These are phyloP conservation scores for Ditylenchus dipsaci DNA, from an alignment of 1,140 invertebrate genomes.

Conservation along the genomic window DNA sequence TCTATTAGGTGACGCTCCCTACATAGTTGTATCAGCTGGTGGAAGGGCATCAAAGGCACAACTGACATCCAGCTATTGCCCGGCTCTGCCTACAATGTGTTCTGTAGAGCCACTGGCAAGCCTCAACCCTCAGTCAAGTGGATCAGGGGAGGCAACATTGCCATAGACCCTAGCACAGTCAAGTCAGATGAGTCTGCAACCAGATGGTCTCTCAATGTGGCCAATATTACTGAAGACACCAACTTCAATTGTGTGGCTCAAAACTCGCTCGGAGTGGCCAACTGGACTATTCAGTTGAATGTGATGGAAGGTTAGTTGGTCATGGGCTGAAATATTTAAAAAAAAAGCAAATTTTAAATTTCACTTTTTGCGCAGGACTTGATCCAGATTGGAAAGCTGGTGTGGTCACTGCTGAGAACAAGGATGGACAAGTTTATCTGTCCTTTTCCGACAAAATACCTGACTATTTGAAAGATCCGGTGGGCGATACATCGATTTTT, in stretches of 20 bases:
- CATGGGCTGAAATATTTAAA: too few relatives aligned
- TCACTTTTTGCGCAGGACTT: constrained; percentile 28
- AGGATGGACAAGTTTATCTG: constrained; percentile 45
- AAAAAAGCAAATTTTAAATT: too few relatives aligned
- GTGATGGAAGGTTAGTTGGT: constrained; percentile 38
- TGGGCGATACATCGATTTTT: constrained; percentile 18
- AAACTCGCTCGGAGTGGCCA: constrained; percentile 55
- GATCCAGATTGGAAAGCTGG: constrained; percentile 43
- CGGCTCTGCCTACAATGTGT: constrained; percentile 53
- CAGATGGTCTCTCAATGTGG: constrained; percentile 49
- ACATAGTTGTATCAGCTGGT: constrained; percentile 54
- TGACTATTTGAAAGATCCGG: constrained; percentile 44
- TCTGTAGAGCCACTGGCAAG: constrained; percentile 52
- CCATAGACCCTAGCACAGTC: constrained; percentile 55
- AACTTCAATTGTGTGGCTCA: constrained; percentile 55
- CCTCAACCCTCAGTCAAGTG: constrained; percentile 54
- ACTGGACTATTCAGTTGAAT: constrained; percentile 56
- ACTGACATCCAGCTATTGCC: constrained; percentile 51
- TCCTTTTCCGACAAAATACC: constrained; percentile 51
- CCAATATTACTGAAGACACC: constrained; percentile 55
- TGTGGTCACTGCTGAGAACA: constrained; percentile 46
- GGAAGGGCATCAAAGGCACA: constrained; percentile 50
- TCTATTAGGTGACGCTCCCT: constrained; percentile 49
- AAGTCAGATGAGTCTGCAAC: constrained; percentile 25
- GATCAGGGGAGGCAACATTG: constrained; percentile 52